Evolutionary conservation across 1,140 invertebrate genomes (phyloP).

Genomic region (Leptonema lineaticorne): DNA sequence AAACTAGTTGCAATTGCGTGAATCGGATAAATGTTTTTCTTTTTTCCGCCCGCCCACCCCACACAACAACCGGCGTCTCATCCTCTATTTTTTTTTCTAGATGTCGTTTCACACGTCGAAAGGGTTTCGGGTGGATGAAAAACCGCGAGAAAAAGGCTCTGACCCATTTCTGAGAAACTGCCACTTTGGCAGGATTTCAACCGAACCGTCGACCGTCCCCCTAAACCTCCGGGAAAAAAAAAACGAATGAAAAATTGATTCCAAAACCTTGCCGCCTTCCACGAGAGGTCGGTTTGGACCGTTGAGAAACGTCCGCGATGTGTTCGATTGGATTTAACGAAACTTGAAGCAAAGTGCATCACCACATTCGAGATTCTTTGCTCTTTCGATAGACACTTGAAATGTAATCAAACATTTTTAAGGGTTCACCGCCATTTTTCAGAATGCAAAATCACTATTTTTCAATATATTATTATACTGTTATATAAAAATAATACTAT

Average conservation of each 20-base stretch:
- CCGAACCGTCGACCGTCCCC: too few species aligned
- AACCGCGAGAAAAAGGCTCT: constrained; percentile 20
- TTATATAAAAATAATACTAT: too few species aligned
- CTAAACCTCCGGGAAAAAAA: too few species aligned
- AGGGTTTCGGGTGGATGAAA: constrained; percentile 14
- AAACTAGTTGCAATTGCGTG: constrained; percentile 5
- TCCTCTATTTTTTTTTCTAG: constrained; percentile 4
- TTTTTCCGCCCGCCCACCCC: too few species aligned
- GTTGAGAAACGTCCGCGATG: too few species aligned
- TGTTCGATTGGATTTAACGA: constrained; percentile 7
- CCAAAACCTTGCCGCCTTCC: too few species aligned
- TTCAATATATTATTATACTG: too few species aligned
- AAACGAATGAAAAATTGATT: constrained; percentile 15
- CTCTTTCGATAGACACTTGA: background rate
- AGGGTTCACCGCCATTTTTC: too few species aligned
- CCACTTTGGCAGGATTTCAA: constrained; percentile 17
- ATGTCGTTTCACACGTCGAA: constrained; percentile 1
- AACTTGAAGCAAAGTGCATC: constrained; percentile 13
- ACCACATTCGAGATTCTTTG: background rate
- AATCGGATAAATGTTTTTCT: constrained; percentile 17
- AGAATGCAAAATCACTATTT: too few species aligned
- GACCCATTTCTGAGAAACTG: constrained; percentile 22
- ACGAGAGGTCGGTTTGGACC: too few species aligned
- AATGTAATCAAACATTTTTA: constrained; percentile 2
- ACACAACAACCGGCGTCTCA: too few species aligned